Base-by-base conservation (phyloP, 2,113 vertebrate species). In the Notothenia coriiceps region DNA sequence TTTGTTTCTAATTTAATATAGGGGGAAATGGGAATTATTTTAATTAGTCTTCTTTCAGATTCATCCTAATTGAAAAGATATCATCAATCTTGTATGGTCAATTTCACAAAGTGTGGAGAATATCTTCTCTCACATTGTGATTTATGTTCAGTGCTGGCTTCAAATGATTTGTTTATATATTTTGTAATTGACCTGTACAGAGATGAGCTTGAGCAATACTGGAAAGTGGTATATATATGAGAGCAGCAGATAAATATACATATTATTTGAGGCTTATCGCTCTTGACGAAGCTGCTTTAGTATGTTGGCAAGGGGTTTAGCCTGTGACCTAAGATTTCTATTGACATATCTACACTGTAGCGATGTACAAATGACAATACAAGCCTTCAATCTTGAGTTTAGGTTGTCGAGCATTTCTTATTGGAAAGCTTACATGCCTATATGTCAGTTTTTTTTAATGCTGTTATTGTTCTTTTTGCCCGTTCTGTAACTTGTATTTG, bases 21-120 rank as follows among this genome's bases (percentile, higher is more conserved):
- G 29, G 13, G 5, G 35, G 35, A 40, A 8, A 3, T 57, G 44
- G 5, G 63, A 56, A 18, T 70, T 6, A 51, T 73, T 25, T 14
- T 2, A 20, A 63, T 59, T 12, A 0, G 25, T 62, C 51, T 15
- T 25, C 15, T 81, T 83, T 62, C 10, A 44, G 29, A 35, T 22
- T 51, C 29, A 46, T 66, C 8, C 7, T 29, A 25, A 77, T 70
- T 49, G 43, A 63, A 14, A 43, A 67, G 51, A 61, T 40, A 47
- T 68, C 70, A 72, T 89, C 56, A 54, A 52, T 78, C 72, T 64
- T 82, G 72, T 35, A 50, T 67, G 50, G 51, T 57, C 55, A 51
- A 47, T 67, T 71, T 83, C 65, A 74, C 43, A 47, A 66, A 77
- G 68, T 33, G 29, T 60, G 17, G 10, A 47, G 62, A 85, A 80